Percentiles rank a stretch among this genome's conserved stretches.
Conservation (phyloP, 2,113 vertebrate species). For the Tragelaphus strepsiceros region DNA sequence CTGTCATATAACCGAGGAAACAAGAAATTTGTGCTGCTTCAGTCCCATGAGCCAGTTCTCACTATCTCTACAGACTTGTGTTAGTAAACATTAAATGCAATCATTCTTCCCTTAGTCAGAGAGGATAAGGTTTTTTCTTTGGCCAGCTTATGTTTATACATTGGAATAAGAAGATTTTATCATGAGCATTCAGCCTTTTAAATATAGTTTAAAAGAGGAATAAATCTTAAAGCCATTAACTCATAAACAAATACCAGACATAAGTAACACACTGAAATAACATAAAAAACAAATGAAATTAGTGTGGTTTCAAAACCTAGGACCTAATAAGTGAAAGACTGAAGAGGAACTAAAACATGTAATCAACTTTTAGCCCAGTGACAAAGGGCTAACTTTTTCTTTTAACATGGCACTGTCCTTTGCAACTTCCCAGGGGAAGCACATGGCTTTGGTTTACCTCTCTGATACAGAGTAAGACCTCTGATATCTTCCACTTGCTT, state of each 20-base stretch:
- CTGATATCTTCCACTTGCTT: neutral
- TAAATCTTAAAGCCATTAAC: constrained; percentile 3
- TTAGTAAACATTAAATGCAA: neutral
- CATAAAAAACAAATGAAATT: neutral
- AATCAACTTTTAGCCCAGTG: neutral
- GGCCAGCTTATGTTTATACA: neutral
- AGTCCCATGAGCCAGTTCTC: neutral
- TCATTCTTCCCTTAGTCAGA: neutral
- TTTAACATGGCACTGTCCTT: neutral
- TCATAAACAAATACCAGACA: constrained; percentile 6
- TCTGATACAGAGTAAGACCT: neutral
- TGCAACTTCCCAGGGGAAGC: neutral
- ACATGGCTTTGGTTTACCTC: neutral
- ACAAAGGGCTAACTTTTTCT: neutral
- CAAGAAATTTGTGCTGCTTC: neutral
- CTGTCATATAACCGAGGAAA: neutral
- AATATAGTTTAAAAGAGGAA: neutral
- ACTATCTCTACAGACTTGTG: neutral
- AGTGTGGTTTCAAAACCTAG: neutral
- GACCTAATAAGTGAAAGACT: neutral
- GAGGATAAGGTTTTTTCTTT: neutral
- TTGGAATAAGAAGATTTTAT: constrained; percentile 1
- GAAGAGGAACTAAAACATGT: neutral
- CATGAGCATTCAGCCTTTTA: neutral
- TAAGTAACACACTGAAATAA: neutral